A percentile compares a stretch with the other conserved stretches of the same genome.
Conservation (phyloP, 2,797 vertebrate species). For the Amblyraja radiata region DNA sequence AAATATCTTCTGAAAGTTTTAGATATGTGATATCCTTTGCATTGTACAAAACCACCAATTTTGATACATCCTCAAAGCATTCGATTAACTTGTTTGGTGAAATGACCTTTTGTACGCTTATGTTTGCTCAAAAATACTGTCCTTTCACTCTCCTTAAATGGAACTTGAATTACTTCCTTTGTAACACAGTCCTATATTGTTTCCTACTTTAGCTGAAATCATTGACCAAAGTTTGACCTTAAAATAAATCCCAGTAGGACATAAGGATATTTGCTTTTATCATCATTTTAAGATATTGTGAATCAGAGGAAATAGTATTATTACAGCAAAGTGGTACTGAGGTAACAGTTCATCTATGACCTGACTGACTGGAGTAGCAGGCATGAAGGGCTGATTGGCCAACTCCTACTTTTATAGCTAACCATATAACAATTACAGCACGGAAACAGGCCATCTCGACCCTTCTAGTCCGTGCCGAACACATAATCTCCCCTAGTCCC, state of each 20-base stretch:
- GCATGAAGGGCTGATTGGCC: too few species aligned
- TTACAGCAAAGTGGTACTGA: too few species aligned
- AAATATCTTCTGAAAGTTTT: conserved; percentile 28
- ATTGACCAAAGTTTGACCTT: conserved; percentile 24
- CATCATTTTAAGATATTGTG: not conserved
- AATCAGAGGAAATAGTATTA: too few species aligned
- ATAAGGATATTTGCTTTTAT: not conserved
- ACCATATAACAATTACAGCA: too few species aligned
- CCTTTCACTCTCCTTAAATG: not conserved
- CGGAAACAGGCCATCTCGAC: too few species aligned
- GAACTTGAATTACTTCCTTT: conserved; percentile 31
- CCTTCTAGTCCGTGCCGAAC: too few species aligned
- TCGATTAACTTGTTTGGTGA: not conserved
- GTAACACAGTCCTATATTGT: conserved; percentile 3
- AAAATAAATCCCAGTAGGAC: not conserved
- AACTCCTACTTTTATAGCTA: too few species aligned
- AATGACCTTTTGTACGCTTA: conserved; percentile 24
- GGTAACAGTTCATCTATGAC: too few species aligned
- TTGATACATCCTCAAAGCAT: conserved; percentile 16
- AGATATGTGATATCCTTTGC: conserved; percentile 16
- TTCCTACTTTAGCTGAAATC: not conserved
- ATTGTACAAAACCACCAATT: not conserved
- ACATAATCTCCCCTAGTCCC: too few species aligned
- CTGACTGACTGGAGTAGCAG: too few species aligned
- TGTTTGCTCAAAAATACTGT: not conserved